Percentiles rank a stretch among this genome's conserved stretches.
phyloP scores from a whole-genome alignment of 1,140 invertebrate species.

The Zophobas morio region DNA sequence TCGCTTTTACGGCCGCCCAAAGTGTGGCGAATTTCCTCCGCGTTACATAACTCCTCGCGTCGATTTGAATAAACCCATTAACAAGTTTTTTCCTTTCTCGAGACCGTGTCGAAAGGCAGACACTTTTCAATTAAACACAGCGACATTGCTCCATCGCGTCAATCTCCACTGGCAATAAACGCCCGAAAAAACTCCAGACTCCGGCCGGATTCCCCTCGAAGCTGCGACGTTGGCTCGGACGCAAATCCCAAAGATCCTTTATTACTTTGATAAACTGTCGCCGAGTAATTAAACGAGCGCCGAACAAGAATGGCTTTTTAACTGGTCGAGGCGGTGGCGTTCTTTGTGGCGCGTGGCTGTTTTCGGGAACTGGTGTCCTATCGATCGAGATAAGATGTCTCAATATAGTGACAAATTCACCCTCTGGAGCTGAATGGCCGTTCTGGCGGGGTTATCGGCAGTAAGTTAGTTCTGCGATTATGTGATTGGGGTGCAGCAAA shows the following conservation, averaged over 20 bases:
- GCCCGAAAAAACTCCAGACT: background rate
- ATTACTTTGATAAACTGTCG: background rate
- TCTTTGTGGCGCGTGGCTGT: no score
- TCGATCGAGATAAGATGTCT: no score
- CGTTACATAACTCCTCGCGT: background rate
- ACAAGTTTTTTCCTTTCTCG: slow-evolving; percentile 10
- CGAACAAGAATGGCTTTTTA: slow-evolving; percentile 2
- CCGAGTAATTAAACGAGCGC: slow-evolving; percentile 16
- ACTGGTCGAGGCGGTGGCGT: background rate
- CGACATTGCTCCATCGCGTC: slow-evolving; percentile 32
- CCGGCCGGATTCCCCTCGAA: background rate
- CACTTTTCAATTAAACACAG: slow-evolving; percentile 35
- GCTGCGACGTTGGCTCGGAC: background rate
- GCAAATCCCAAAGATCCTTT: background rate
- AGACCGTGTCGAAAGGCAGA: slow-evolving; percentile 35
- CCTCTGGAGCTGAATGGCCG: no score
- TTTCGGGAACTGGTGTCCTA: no score
- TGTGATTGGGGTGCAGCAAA: no score
- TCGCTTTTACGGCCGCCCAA: no score
- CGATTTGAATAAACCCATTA: slow-evolving; percentile 6
- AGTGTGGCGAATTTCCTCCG: no score
- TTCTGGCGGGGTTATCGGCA: no score
- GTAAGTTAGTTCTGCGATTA: no score
- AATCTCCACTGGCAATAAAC: slow-evolving; percentile 12
- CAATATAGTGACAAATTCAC: no score